phyloP scores from a whole-genome alignment of 2,113 vertebrate species.

The Chlamydotis undulata region DNA sequence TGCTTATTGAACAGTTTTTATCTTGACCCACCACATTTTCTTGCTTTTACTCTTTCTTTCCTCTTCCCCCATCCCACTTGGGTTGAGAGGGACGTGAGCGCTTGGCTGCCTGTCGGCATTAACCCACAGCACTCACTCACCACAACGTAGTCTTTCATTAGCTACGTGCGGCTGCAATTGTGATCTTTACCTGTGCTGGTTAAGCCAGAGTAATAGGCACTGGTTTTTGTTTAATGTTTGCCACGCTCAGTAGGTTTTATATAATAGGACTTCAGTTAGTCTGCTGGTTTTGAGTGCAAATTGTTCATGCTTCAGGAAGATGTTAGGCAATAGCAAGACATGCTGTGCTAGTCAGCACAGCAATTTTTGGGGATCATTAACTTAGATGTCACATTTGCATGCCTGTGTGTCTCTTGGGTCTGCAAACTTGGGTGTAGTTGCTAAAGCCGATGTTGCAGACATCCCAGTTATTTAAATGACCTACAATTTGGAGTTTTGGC shows the following conservation, averaged over 20 bases:
- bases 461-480: background rate
- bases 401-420: background rate
- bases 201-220: background rate
- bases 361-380: background rate
- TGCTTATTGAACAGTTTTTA: background rate
- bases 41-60: background rate
- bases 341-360: background rate
- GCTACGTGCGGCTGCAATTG: background rate
- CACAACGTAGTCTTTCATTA: background rate
- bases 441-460: background rate
- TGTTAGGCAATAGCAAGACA: background rate
- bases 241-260: background rate
- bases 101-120: background rate
- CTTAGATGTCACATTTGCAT: background rate
- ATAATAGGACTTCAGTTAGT: background rate
- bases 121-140: background rate
- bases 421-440: background rate
- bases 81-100: fast-evolving
- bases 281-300: background rate
- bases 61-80: background rate
- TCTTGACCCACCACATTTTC: background rate
- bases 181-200: background rate
- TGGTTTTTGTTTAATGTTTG: background rate
- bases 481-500: background rate
- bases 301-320: background rate